Evolutionary conservation across 2,888 invertebrate genomes (phyloP).

Genomic region (Scotopteryx bipunctaria): DNA sequence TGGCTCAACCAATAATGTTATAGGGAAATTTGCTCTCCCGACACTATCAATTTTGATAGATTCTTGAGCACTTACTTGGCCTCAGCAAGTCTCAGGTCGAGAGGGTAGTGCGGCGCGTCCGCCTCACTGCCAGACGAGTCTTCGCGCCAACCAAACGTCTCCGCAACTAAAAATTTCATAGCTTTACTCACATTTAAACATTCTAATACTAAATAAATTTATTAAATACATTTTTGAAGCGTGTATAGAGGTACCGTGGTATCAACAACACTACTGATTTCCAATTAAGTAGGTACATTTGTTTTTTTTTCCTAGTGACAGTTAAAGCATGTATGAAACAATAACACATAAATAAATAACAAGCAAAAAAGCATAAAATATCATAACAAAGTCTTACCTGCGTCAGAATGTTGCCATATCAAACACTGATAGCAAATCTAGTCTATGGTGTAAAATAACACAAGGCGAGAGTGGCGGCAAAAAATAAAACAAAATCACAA

Average conservation of each 20-base stretch:
- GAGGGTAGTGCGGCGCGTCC: constrained; percentile 76
- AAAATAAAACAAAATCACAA: constrained; percentile 83
- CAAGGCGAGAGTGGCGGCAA: constrained; percentile 56
- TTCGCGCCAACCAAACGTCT: constrained; percentile 74
- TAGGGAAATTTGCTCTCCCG: no score
- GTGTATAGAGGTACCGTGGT: constrained; percentile 1
- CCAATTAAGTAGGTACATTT: neutral
- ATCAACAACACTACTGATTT: neutral
- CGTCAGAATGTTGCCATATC: constrained; percentile 53
- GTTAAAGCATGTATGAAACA: constrained; percentile 74
- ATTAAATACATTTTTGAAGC: constrained; percentile 5
- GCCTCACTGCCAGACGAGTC: constrained; percentile 80
- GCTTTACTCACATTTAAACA: constrained; percentile 22
- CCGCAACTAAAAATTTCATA: constrained; percentile 56
- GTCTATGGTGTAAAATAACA: constrained; percentile 47
- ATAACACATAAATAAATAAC: constrained; percentile 39
- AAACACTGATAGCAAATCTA: constrained; percentile 56
- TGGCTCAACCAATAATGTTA: neutral
- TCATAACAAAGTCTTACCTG: constrained; percentile 63
- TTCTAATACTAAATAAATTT: neutral
- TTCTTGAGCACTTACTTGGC: constrained; percentile 61
- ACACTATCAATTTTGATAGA: no score
- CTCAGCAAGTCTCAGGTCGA: constrained; percentile 76
- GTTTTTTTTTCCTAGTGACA: constrained; percentile 1
- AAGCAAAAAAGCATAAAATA: constrained; percentile 51